Conservation (phyloP, 2,113 vertebrate species). For the Prionailurus bengalensis region DNA sequence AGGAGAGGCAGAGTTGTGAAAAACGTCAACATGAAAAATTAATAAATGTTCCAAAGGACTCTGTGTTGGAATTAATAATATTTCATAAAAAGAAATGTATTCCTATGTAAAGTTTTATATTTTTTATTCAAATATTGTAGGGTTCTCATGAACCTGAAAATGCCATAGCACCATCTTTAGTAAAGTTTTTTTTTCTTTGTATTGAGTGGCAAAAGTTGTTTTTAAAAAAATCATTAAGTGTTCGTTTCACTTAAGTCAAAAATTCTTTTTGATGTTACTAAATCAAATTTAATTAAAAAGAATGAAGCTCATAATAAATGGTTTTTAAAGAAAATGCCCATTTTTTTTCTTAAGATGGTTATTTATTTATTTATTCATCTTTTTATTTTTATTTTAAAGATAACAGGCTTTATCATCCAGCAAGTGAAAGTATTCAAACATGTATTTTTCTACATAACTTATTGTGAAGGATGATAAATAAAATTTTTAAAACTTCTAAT, state of each 20-base stretch:
- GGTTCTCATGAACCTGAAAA: background rate
- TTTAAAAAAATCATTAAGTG: background rate
- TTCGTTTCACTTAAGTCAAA: background rate
- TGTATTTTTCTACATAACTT: background rate
- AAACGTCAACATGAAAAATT: slow-evolving; percentile 26
- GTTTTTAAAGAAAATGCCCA: background rate
- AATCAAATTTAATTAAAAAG: background rate
- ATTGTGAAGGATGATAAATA: background rate
- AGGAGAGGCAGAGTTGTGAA: background rate
- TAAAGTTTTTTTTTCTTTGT: slow-evolving; percentile 8
- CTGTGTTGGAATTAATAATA: slow-evolving; percentile 39
- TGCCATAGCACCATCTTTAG: background rate
- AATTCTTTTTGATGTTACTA: background rate
- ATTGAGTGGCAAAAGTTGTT: background rate
- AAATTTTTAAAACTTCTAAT: background rate
- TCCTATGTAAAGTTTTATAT: slow-evolving; percentile 31
- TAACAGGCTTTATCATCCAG: background rate
- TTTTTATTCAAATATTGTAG: background rate
- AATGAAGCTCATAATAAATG: background rate
- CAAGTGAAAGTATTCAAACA: background rate
- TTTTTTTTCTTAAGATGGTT: background rate
- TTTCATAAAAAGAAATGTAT: slow-evolving; percentile 59
- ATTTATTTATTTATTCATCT: background rate
- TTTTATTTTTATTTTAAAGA: background rate
- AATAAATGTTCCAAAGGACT: background rate